Percentiles rank a stretch among this genome's conserved stretches.
Conservation (phyloP, 2,888 invertebrate species). For the Torymus aiolomorphi region DNA sequence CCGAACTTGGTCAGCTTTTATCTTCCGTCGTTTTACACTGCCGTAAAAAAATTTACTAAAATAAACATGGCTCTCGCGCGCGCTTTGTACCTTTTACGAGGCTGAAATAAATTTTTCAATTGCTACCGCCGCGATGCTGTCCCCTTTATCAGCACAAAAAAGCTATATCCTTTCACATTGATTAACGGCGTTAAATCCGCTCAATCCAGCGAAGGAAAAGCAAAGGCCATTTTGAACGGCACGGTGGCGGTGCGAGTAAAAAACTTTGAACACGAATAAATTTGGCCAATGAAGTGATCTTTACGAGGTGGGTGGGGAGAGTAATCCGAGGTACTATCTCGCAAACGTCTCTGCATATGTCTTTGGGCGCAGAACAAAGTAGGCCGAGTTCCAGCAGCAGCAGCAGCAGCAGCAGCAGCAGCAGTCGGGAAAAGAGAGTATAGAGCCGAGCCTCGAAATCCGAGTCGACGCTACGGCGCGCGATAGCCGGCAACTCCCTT, state of each 20-base stretch:
- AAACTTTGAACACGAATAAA: conserved; percentile 28
- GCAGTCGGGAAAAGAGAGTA: neutral
- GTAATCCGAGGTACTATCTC: conserved; percentile 52
- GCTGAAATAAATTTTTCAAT: too few species aligned
- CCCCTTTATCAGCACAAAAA: too few species aligned
- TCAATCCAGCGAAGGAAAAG: too few species aligned
- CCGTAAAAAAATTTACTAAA: too few species aligned
- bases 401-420: too few species aligned
- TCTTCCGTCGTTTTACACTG: too few species aligned
- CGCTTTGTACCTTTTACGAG: too few species aligned
- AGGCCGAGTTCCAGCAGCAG: neutral
- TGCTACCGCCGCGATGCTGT: too few species aligned
- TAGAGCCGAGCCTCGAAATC: conserved; percentile 12
- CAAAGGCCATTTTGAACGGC: neutral
- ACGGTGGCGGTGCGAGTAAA: conserved; percentile 7
- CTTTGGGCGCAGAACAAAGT: conserved; percentile 8
- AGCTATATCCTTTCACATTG: too few species aligned
- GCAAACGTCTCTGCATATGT: conserved; percentile 13
- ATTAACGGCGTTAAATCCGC: too few species aligned
- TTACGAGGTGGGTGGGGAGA: conserved; percentile 15
- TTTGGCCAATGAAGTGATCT: conserved; percentile 8
- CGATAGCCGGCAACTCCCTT: conserved; percentile 9
- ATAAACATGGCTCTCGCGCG: too few species aligned
- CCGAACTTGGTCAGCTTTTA: too few species aligned
- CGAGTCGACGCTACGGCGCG: neutral